Base-by-base conservation (phyloP, 2,113 vertebrate species). In the Garra rufa region DNA sequence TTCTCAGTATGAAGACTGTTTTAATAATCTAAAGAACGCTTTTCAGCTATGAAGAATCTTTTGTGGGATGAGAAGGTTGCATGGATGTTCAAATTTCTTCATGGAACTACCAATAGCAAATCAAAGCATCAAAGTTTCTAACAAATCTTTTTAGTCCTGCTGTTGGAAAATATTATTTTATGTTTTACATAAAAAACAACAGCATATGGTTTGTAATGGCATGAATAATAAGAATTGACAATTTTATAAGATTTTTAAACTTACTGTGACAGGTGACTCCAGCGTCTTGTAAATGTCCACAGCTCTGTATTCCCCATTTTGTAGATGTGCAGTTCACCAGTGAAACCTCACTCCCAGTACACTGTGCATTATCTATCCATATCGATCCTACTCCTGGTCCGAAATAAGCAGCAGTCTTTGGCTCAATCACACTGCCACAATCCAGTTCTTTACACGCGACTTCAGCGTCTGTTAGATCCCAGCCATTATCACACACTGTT, bases 201-300 rank as follows among this genome's bases (percentile, higher is more conserved):
- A 57, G 21, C 9, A 57, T 57, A n/a, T n/a, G 21, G 21, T 24
- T 57, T 3, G n/a, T 8, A n/a, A 59, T 59, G 55, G 10, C 17
- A 52, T 55, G 7, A 59, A 10, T 59, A 59, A 59, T 59, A 41
- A 41, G 6, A 41, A 41, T 44, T 44, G 3, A n/a, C 19, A 59
- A 24, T 11, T 55, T 55, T n/a, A 17, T 55, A n/a, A 13, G 1
- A 5, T 26, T 10, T 59, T 61, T 44, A 0, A 6, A 41, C 73
- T 46, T 65, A 85, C 83, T 28, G 17, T 41, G 28, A 67, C 83
- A 85, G 21, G 19, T 70, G 19, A 50, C 63, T 69, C 79, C 79
- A 50, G 79, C 79, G 8, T 81, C 61, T n/a, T 38, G 69, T 34
- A 8, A 15, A 34, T 69, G 79, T 19, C 1, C 26, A 50, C 78